Base-by-base conservation (phyloP, 1,140 invertebrate genomes). In the Drosophila baimaii region DNA sequence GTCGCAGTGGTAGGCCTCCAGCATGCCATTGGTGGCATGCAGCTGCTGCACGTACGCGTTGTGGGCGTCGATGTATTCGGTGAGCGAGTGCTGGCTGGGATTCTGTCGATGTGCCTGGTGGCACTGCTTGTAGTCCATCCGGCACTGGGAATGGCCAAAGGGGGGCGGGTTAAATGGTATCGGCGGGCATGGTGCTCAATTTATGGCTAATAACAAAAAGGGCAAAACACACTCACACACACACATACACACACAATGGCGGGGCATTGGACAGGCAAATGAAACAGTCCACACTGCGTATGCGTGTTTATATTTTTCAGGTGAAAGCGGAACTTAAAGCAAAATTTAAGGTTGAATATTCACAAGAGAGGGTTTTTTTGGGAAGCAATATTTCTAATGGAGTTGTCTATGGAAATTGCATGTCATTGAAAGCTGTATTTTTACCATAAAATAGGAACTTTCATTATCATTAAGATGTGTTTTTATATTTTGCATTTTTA, bases 1-100 rank as follows among this genome's bases (percentile, higher is more conserved):
- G 58, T 95, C 94, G 66, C 94, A 94, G 81, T 96, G 94, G 81
- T 95, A 95, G 80, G 94, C 94, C 65, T 95, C 94, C 76, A 95
- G 92, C 94, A 98, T 97, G 15, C 96, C 96, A 91, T 99, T 99
- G 55, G 97, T 97, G 35, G 97, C 97, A 74, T 97, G 95, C 71
- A 99, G 92, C 90, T 98, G 97, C 73, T 98, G 96, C 17, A 98
- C 95, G 93, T 99, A 99, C 46, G 95, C 95, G 93, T 99, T 99
- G 93, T 99, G 98, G 13, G 96, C 95, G 91, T 98, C 97, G 82
- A 97, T 95, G 92, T 98, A 98, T 39, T 94, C 94, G 33, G 95
- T 95, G 63, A 97, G 92, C 43, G 94, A 94, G 54, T 95, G 94
- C 63, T 94, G 95, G 68, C 93, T 95, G 86, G 95, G 93, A 81